These are phyloP conservation scores for Clarias batrachus DNA, from an alignment of 2,113 vertebrate species.

Conservation along the genomic window DNA sequence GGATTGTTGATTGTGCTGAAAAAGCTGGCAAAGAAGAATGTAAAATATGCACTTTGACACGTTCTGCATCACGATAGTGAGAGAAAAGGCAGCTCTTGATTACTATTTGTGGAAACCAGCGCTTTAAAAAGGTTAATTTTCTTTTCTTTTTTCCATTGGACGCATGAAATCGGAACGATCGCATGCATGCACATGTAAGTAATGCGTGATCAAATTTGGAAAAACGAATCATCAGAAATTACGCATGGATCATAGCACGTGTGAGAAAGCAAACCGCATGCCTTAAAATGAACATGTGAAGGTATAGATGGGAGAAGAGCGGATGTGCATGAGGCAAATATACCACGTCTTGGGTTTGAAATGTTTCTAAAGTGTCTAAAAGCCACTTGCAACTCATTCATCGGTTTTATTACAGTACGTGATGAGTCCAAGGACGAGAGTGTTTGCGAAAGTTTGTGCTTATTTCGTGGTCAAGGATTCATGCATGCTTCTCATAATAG, in stretches of 20 bases:
- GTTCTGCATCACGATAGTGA: background rate
- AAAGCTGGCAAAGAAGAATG: constrained; percentile 48
- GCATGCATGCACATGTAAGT: background rate
- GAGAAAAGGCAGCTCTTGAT: background rate
- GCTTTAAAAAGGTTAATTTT: background rate
- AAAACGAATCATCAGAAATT: background rate
- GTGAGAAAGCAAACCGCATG: background rate
- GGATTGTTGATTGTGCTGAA: constrained; percentile 59
- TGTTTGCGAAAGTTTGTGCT: background rate
- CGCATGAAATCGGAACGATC: background rate
- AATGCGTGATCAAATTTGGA: background rate
- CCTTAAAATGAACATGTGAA: background rate
- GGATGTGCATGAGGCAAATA: too few species aligned
- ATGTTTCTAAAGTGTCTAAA: background rate
- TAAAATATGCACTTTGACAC: constrained; percentile 43
- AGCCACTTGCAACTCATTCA: background rate
- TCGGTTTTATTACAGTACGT: background rate
- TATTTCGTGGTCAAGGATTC: background rate
- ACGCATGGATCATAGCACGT: background rate
- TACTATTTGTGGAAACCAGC: background rate
- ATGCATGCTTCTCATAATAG: background rate
- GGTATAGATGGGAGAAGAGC: too few species aligned
- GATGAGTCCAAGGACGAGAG: background rate
- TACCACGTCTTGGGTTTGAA: too few species aligned
- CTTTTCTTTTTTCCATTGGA: background rate